Conservation (phyloP, 2,797 vertebrate species). For the Acipenser ruthenus region DNA sequence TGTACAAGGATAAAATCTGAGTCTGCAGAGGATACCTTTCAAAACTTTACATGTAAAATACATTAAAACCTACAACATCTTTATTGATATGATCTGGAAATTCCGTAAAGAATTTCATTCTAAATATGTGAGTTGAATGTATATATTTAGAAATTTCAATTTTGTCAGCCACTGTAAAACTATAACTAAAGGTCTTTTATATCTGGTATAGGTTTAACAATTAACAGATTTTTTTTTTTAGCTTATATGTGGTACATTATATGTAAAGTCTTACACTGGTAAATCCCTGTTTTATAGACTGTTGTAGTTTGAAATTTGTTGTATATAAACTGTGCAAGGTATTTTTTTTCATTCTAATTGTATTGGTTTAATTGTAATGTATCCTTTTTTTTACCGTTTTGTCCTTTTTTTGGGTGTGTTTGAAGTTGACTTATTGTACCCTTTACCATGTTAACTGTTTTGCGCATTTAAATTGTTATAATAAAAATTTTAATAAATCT, state of each 20-base stretch:
- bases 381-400: constrained; percentile 56
- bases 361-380: constrained; percentile 45
- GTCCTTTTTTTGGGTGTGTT: constrained; percentile 53
- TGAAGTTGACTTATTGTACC: constrained; percentile 45
- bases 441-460: constrained; percentile 68
- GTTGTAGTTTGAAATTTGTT: constrained; percentile 55
- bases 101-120: too few species aligned
- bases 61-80: too few species aligned
- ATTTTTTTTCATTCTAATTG: constrained; percentile 58
- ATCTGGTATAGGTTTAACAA: neutral
- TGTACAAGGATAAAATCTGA: too few species aligned
- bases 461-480: constrained; percentile 74
- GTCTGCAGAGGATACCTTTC: too few species aligned
- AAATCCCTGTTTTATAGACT: constrained; percentile 63
- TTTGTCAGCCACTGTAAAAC: neutral
- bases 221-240: constrained; percentile 27
- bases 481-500: constrained; percentile 65
- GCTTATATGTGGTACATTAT: constrained; percentile 44
- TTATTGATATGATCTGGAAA: too few species aligned
- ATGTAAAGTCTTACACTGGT: constrained; percentile 73
- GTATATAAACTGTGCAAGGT: constrained; percentile 61
- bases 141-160: neutral
- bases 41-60: too few species aligned
- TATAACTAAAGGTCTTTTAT: neutral
- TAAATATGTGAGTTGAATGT: too few species aligned